Percentiles rank a stretch among this genome's conserved stretches.
Evolutionary conservation across 92 coral and sea anemone species (phyloP).

Genomic region (Diadumene lineata): DNA sequence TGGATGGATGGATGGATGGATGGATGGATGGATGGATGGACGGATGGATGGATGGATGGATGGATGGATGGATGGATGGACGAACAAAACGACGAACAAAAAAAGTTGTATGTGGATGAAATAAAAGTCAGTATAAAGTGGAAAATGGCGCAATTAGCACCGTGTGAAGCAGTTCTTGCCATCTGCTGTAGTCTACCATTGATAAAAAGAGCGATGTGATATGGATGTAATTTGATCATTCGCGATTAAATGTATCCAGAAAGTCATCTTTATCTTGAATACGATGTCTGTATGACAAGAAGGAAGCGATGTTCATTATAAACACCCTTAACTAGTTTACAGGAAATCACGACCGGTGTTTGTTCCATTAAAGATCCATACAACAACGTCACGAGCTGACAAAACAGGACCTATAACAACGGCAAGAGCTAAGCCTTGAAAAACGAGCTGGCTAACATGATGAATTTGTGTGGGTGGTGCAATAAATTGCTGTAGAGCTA

Average conservation of each 20-base stretch:
- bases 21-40: too few relatives aligned
- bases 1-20: too few relatives aligned
- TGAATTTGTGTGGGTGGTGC: background rate
- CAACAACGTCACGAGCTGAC: background rate
- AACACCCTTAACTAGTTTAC: too few relatives aligned
- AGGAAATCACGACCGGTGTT: too few relatives aligned
- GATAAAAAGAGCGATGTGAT: slow-evolving; percentile 1
- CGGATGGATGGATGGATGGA: too few relatives aligned
- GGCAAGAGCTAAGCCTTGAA: background rate
- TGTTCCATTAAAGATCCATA: too few relatives aligned
- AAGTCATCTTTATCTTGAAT: background rate
- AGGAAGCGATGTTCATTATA: background rate
- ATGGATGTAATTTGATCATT: background rate
- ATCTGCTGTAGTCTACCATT: background rate
- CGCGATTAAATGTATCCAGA: background rate
- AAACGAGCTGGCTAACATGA: background rate
- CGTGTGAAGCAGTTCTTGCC: too few relatives aligned
- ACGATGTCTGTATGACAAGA: background rate
- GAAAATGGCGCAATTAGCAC: too few relatives aligned
- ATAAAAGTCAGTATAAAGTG: too few relatives aligned
- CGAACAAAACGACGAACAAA: too few relatives aligned
- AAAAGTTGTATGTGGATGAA: background rate
- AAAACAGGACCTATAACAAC: slow-evolving; percentile 15
- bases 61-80: too few relatives aligned
- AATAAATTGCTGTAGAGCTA: background rate